Conservation (phyloP, 2,888 invertebrate species). For the Plemyria rubiginata region DNA sequence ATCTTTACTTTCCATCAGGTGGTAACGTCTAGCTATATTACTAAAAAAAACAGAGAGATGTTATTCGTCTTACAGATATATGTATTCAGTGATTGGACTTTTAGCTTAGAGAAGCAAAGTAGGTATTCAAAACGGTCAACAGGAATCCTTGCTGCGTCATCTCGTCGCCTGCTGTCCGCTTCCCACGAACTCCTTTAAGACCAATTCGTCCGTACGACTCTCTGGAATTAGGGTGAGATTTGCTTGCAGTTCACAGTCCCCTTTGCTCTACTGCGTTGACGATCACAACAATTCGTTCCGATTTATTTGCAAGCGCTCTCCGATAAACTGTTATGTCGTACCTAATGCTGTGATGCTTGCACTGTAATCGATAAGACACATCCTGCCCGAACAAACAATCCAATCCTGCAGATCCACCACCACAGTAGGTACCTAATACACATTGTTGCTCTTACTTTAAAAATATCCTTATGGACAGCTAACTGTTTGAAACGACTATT, state of each 20-base stretch:
- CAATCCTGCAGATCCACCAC: not conserved
- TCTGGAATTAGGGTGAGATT: conserved; percentile 50
- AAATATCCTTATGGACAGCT: too few relatives aligned
- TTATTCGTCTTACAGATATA: not conserved
- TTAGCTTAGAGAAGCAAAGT: conserved; percentile 31
- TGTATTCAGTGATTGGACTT: conserved; percentile 1
- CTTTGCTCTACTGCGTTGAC: conserved; percentile 43
- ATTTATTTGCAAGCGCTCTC: conserved; percentile 62
- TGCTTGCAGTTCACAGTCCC: conserved; percentile 41
- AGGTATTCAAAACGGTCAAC: conserved; percentile 44
- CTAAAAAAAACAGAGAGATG: not conserved
- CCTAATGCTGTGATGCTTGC: conserved; percentile 25
- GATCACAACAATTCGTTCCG: conserved; percentile 62
- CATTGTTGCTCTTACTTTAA: too few relatives aligned
- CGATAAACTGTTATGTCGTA: conserved; percentile 49
- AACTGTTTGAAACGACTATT: too few relatives aligned
- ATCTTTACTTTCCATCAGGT: too few relatives aligned
- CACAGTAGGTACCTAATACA: too few relatives aligned
- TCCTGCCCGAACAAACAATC: conserved; percentile 15
- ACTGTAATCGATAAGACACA: conserved; percentile 40
- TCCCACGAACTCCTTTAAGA: conserved; percentile 55
- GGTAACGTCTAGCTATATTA: too few relatives aligned
- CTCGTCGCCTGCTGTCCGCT: conserved; percentile 44
- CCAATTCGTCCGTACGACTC: conserved; percentile 45
- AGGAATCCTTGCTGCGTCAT: conserved; percentile 54